phyloP scores from a whole-genome alignment of 1,140 invertebrate genomes.

The Brevipalpus yothersi region DNA sequence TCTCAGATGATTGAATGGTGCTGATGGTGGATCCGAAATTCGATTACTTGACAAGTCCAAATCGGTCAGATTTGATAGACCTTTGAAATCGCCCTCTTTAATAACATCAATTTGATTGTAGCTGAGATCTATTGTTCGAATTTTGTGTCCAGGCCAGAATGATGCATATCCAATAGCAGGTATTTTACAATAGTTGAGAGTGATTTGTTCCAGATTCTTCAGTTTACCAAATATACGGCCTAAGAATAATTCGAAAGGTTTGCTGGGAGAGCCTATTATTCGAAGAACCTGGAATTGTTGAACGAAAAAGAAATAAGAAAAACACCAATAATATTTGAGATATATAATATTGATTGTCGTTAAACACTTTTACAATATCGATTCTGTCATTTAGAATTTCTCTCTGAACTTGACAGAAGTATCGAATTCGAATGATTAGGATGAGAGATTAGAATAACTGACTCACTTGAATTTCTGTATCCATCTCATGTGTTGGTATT shows the following conservation, averaged over 20 bases:
- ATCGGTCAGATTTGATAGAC: conserved; percentile 20
- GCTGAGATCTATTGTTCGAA: conserved; percentile 40
- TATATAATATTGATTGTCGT: background rate
- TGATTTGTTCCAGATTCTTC: conserved; percentile 38
- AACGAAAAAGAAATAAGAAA: background rate
- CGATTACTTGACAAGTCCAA: conserved; percentile 23
- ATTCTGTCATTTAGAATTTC: background rate
- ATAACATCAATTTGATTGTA: conserved; percentile 47
- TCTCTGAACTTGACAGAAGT: background rate
- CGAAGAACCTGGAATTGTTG: conserved; percentile 30
- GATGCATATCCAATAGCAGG: conserved; percentile 49
- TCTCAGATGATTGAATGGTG: conserved; percentile 38
- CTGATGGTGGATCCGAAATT: conserved; percentile 30
- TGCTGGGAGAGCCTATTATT: conserved; percentile 35
- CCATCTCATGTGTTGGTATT: background rate
- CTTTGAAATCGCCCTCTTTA: conserved; percentile 20
- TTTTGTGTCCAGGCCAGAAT: conserved; percentile 42
- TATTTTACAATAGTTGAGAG: conserved; percentile 43
- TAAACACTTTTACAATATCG: background rate
- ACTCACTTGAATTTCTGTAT: background rate
- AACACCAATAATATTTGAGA: background rate
- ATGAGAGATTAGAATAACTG: background rate
- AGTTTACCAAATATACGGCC: conserved; percentile 42
- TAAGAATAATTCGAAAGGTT: conserved; percentile 39
- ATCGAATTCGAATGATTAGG: background rate